Evolutionary conservation across 2,888 invertebrate genomes (phyloP).

Genomic region (Aphodius sticticus): DNA sequence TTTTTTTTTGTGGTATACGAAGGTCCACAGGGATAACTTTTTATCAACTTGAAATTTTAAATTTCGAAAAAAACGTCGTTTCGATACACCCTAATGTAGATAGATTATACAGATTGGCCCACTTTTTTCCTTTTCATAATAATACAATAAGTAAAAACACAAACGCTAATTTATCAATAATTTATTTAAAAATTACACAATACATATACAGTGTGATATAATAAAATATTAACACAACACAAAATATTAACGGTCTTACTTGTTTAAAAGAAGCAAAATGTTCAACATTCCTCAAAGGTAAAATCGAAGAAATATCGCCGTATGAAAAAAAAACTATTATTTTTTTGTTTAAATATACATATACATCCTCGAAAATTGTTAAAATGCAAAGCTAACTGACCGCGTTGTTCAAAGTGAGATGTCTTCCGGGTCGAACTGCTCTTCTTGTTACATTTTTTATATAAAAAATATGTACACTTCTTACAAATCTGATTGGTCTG

Average conservation of each 20-base stretch:
- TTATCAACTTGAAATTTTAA: too few relatives aligned
- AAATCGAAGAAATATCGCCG: neutral
- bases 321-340: neutral
- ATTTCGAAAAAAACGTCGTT: too few relatives aligned
- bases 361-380: neutral
- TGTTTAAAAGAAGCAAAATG: neutral
- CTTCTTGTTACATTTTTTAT: neutral
- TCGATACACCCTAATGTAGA: too few relatives aligned
- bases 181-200: neutral
- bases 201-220: neutral
- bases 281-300: neutral
- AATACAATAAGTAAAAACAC: too few relatives aligned
- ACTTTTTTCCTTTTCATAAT: too few relatives aligned
- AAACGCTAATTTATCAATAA: neutral
- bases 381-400: neutral
- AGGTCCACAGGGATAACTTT: too few relatives aligned
- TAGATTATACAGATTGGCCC: too few relatives aligned
- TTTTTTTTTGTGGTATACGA: too few relatives aligned
- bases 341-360: constrained; percentile 4
- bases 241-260: neutral
- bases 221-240: neutral
- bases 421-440: neutral
- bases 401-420: neutral
- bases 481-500: constrained; percentile 70
- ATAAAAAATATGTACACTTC: constrained; percentile 12